These are phyloP conservation scores for Cataglyphis cursor DNA, from an alignment of 2,888 invertebrate species.

Conservation along the genomic window DNA sequence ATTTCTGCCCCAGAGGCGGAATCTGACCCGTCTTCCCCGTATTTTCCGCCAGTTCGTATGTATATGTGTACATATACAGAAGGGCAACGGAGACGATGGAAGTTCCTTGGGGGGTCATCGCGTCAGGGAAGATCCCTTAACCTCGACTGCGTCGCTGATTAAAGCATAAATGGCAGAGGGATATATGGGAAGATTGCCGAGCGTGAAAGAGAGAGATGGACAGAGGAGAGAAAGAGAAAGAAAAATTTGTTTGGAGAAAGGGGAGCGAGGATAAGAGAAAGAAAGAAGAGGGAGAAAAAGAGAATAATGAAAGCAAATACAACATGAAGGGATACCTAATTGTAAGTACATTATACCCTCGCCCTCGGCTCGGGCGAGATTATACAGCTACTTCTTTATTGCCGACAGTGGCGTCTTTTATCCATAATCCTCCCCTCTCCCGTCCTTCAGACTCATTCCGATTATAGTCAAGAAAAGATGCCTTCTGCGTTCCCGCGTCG, in stretches of 20 bases:
- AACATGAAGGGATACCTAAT: constrained; percentile 74
- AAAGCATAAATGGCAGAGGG: constrained; percentile 76
- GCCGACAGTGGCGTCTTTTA: constrained; percentile 75
- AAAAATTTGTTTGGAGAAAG: constrained; percentile 71
- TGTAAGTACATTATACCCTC: constrained; percentile 78
- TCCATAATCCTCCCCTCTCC: constrained; percentile 62
- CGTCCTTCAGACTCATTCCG: constrained; percentile 54
- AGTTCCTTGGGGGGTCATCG: constrained; percentile 70
- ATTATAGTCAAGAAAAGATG: constrained; percentile 62
- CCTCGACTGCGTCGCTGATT: constrained; percentile 72
- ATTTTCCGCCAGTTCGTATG: constrained; percentile 50
- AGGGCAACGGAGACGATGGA: constrained; percentile 55
- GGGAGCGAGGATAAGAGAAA: constrained; percentile 8
- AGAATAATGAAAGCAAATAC: constrained; percentile 68
- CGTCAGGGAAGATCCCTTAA: constrained; percentile 73
- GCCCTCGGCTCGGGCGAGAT: constrained; percentile 72
- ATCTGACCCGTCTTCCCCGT: constrained; percentile 27
- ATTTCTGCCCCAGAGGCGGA: constrained; percentile 63
- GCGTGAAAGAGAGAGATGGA: constrained; percentile 63
- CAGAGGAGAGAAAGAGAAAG: constrained; percentile 65
- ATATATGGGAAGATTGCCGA: constrained; percentile 55
- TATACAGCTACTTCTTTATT: constrained; percentile 78
- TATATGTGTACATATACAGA: constrained; percentile 29
- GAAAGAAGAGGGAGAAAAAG: constrained; percentile 24
- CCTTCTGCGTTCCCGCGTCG: constrained; percentile 29